Base-by-base conservation (phyloP, 2,797 vertebrate genomes). In the Ficedula albicollis region DNA sequence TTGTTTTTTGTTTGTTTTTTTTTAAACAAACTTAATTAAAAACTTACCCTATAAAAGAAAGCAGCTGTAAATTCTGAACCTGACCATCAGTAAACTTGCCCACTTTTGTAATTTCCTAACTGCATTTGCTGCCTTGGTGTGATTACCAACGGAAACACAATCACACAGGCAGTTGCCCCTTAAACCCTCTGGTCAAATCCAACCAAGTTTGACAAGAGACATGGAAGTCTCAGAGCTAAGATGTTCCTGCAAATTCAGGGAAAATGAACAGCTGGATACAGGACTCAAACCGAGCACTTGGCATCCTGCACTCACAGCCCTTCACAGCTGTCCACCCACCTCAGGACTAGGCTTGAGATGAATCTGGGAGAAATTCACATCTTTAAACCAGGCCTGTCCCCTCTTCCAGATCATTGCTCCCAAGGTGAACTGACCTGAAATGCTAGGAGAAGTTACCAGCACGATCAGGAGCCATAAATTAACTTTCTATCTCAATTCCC, bases 171-270 rank as follows among this genome's bases (percentile, higher is more conserved):
- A 91, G 89, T 93, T 94, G 85, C 95, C 95, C 95, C 90, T 86
- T 94, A 95, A 96, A 94, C 89, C 89, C 83, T 58, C 89, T 80
- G 91, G 89, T 95, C 96, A 96, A 93, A 97, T 92, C 89, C 94
- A 96, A 95, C 91, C 94, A 84, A 82, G 63, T 90, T 67, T 96
- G 95, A 96, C 89, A 79, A 90, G 87, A 96, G 91, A 69, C 96
- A 95, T 84, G 75, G 84, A 87, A 94, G 32, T 34, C 70, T 76
- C n/a, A 11, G 38, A 55, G 68, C 69, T 78, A 63, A 60, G 58
- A 89, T n/a, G 38, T 64, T 92, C 75, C 66, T 75, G 76, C 56
- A 54, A 38, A 21, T 52, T 20, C 55, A 72, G 69, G 3, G 22
- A 30, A 75, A 81, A 55, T 5, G 60, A 92, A 84, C 69, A 84